Evolutionary conservation across 2,113 vertebrate genomes (phyloP), one percentile per base, ranked within the genome.

Genomic region (Tragelaphus strepsiceros): DNA sequence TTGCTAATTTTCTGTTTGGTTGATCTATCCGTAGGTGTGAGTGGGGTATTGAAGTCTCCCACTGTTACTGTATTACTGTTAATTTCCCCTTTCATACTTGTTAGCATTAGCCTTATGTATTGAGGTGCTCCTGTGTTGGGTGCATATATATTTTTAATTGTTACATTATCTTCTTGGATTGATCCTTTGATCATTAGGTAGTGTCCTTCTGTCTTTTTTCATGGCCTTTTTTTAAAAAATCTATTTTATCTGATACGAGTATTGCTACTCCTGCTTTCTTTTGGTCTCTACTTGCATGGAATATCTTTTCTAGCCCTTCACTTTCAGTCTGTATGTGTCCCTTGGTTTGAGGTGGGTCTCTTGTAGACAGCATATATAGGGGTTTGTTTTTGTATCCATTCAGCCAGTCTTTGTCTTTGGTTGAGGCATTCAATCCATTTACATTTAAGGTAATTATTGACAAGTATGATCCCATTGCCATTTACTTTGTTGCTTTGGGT

Each of bases 241-340:
- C n/a, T 39, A 22, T 71, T 22, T 71, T 12, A 71, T 35, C 67
- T 71, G 64, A 71, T 71, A 71, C 3, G 5, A 71, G n/a, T 22
- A 71, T 71, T 71, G n/a, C n/a, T 71, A 22, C n/a, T 71, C 19
- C n/a, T 71, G 67, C 67, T 39, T 71, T 71, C 67, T 35, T 67
- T 71, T 21, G 9, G 17, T 67, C n/a, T 67, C 17, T 17, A 5
- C 32, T 71, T 71, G 9, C 2, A 0, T 35, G 64, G 2, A 35
- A 21, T 71, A 21, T 21, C 19, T 35, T 71, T 71, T 21, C 64
- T 1, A 35, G n/a, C 17, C n/a, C n/a, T 35, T 71, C 64, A 35
- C 19, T 67, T 67, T 11, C 8, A 67, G 64, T 21, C 64, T 67
- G 64, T 21, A 35, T 67, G n/a, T 67, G n/a, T 67, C 64, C 64